Evolutionary conservation across 2,888 invertebrate species (phyloP), one percentile per base, ranked within the genome.

Genomic region (Blera fallax): DNA sequence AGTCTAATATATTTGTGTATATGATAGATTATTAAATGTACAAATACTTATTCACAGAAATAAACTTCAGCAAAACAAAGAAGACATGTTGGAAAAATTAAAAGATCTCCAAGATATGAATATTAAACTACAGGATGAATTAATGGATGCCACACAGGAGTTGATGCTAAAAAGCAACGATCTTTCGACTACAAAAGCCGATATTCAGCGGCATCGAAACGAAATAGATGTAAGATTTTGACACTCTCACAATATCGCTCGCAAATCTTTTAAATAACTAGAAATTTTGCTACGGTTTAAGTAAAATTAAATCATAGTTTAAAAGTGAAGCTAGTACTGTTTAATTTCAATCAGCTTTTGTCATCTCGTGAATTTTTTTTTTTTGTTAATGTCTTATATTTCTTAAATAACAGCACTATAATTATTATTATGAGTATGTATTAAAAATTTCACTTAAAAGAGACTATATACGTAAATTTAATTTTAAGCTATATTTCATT

Each of bases 61-160:
- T 87, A 92, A 91, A 88, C 87, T 92, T 45, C 92, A 92, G 80
- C 90, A 92, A 87, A 91, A 90, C 81, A 92, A 92, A 85, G 92
- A 92, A 87, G 92, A 92, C 80, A 91, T 92, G 90, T 87, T 92
- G 79, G 92, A 92, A 88, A 92, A 94, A 89, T 88, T 94, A 67
- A 93, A 93, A 89, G 94, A 94, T 88, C 93, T 93, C 91, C 93
- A 94, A 88, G 90, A 93, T 87, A 90, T 93, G n/a, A 94, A 94
- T 43, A 91, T 93, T 5, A 92, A 93, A 88, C 89, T 94, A 85
- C 93, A 94, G 88, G 92, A 92, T 48, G 94, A 94, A 89, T 92
- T 94, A 8, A 93, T 93, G 90, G 94, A 94, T 83, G 91, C 94
- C 84, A 92, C 93, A 85, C 92, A 93, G 79, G 93, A 94, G 88